Conservation (phyloP, 2,797 vertebrate species). For the Australoheros facetus region DNA sequence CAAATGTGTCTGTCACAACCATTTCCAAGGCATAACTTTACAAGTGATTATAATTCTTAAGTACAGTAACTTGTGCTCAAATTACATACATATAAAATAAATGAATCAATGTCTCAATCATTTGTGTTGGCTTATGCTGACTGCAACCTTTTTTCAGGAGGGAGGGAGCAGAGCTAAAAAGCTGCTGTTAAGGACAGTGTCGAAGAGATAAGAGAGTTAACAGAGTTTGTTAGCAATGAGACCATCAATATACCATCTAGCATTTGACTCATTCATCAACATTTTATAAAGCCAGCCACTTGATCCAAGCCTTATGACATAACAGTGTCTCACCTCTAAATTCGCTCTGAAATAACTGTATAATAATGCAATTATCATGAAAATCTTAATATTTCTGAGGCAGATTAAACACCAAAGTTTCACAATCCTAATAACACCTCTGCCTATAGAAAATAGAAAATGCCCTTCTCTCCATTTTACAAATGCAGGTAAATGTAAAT, state of each 20-base stretch:
- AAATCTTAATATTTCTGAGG: too few species aligned
- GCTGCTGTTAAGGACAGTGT: not conserved
- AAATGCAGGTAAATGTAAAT: not conserved
- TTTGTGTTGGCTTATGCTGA: not conserved
- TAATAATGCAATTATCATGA: too few species aligned
- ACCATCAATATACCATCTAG: not conserved
- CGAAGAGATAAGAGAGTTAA: not conserved
- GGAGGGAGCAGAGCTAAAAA: not conserved
- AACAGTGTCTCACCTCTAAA: not conserved
- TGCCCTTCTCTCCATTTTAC: not conserved
- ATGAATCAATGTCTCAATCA: not conserved
- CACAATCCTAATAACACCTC: not conserved
- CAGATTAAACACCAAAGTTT: not conserved
- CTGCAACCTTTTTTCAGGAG: not conserved
- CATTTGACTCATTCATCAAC: too few species aligned
- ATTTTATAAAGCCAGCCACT: too few species aligned
- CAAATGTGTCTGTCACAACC: not conserved
- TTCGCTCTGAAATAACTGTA: not conserved
- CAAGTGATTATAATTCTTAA: not conserved
- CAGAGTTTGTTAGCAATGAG: not conserved
- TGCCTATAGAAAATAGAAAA: not conserved
- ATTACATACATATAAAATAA: not conserved
- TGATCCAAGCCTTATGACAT: too few species aligned
- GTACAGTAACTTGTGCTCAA: not conserved
- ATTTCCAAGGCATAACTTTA: not conserved